phyloP scores from a whole-genome alignment of 1,140 invertebrate species.

The Temnothorax nylanderi region DNA sequence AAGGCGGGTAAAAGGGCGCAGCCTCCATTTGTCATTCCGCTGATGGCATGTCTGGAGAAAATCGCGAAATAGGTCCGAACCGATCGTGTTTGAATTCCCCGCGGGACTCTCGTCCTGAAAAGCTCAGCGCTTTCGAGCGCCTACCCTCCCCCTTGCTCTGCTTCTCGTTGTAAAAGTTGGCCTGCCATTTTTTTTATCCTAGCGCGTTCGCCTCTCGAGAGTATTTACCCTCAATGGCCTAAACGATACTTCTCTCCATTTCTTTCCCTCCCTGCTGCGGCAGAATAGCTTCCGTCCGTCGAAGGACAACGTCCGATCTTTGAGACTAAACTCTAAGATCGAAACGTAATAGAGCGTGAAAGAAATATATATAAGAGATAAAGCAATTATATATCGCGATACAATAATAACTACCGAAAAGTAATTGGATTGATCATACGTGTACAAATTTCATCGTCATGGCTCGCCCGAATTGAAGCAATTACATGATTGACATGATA shows the following conservation, averaged over 20 bases:
- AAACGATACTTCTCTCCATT: constrained; percentile 39
- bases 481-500: constrained; percentile 18
- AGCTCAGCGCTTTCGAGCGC: constrained; percentile 44
- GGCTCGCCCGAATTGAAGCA: background rate
- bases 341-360: background rate
- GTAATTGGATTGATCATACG: background rate
- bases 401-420: background rate
- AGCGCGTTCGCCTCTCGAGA: constrained; percentile 3
- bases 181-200: constrained; percentile 21
- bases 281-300: background rate
- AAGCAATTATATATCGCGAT: background rate
- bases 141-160: background rate
- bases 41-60: constrained; percentile 59
- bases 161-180: constrained; percentile 22
- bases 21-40: constrained; percentile 60
- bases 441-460: background rate
- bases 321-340: background rate
- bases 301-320: background rate
- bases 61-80: constrained; percentile 58
- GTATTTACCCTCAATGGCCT: constrained; percentile 17
- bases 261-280: background rate
- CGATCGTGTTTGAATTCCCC: constrained; percentile 56
- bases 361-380: background rate
- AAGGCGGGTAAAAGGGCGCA: constrained; percentile 41
- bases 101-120: constrained; percentile 45